Evolutionary conservation across 2,888 invertebrate genomes (phyloP), one percentile per base, ranked within the genome.

Genomic region (Hermodice carunculata): DNA sequence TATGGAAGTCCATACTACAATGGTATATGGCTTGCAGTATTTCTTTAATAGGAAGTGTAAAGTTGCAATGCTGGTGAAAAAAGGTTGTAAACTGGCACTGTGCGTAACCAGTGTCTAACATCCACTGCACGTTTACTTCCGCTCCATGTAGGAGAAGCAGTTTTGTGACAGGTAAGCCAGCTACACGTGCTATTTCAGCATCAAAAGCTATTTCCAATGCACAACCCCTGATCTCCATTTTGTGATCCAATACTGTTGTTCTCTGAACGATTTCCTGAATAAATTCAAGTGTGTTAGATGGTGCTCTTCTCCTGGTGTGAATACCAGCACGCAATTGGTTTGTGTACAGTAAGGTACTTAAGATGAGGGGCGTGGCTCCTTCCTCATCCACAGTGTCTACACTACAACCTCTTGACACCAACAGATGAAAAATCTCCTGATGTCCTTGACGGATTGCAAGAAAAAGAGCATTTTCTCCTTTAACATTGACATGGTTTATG

Each of bases 91-190:
- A n/a, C n/a, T n/a, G n/a, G n/a, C n/a, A n/a, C n/a, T n/a, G n/a
- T n/a, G n/a, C n/a, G n/a, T n/a, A n/a, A n/a, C n/a, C n/a, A n/a
- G n/a, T n/a, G n/a, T n/a, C n/a, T n/a, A n/a, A n/a, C n/a, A n/a
- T n/a, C n/a, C n/a, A n/a, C n/a, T n/a, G n/a, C n/a, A n/a, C n/a
- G n/a, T n/a, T n/a, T n/a, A n/a, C n/a, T n/a, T n/a, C n/a, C n/a
- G n/a, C n/a, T 17, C 67, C 67, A 34, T 67, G 67, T 37, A 61
- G 67, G 28, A 67, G 32, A 1, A 67, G 59, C 22, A 64, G 40
- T 19, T 48, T 44, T 3, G 67, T 59, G 5, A 67, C 29, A 3
- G 22, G 14, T 22, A 67, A 61, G 14, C 49, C 22, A 2, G 34
- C 17, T 24, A 40, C 56, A 42, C 65, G 49, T n/a, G 34, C 29